Conservation (phyloP, 2,797 vertebrate genomes). For the Onychomys arenicola region DNA sequence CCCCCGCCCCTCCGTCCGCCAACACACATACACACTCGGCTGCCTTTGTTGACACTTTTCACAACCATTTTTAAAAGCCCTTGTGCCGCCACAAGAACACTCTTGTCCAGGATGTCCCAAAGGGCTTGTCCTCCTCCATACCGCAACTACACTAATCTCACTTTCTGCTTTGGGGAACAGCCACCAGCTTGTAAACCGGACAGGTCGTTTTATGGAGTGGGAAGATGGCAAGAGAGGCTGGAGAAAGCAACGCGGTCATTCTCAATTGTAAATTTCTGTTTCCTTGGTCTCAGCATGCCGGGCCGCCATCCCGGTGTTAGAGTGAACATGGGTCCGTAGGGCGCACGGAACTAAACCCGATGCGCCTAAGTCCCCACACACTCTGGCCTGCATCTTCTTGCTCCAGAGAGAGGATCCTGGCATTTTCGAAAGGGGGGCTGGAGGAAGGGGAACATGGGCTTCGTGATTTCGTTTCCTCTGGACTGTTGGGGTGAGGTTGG, state of each 20-base stretch:
- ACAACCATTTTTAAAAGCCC: background rate
- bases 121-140: background rate
- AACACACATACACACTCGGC: background rate
- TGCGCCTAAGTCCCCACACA: rapidly evolving
- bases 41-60: background rate
- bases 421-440: background rate
- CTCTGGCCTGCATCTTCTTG: background rate
- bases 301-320: rapidly evolving
- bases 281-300: background rate
- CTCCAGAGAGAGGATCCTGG: too few species aligned
- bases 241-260: background rate
- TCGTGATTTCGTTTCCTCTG: background rate
- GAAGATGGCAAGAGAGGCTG: background rate
- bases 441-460: rapidly evolving
- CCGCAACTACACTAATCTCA: background rate
- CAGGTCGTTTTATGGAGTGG: background rate
- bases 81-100: background rate
- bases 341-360: rapidly evolving
- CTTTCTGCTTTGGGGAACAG: background rate
- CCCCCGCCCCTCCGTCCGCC: too few species aligned
- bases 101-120: background rate
- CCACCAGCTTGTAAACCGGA: background rate
- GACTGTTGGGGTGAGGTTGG: background rate
- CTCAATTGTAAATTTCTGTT: background rate
- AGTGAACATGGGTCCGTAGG: rapidly evolving